These are phyloP conservation scores for Drosophila orena DNA, from an alignment of 1,140 invertebrate genomes.

Conservation along the genomic window DNA sequence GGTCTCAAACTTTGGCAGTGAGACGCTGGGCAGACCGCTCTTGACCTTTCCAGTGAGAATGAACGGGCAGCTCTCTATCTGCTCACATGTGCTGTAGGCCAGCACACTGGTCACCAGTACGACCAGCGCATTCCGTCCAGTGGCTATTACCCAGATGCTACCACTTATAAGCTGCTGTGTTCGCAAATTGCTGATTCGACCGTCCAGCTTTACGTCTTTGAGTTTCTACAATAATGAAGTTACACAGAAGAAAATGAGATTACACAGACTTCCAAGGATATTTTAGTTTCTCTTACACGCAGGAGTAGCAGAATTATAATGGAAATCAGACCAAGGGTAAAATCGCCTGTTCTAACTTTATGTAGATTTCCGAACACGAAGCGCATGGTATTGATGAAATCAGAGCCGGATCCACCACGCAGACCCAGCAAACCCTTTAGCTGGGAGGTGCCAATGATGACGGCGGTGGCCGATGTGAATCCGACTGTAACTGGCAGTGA, in stretches of 20 bases:
- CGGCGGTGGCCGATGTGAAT: constrained; percentile 96
- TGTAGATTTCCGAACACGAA: constrained; percentile 87
- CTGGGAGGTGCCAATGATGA: constrained; percentile 96
- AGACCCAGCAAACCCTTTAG: constrained; percentile 93
- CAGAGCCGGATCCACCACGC: constrained; percentile 87
- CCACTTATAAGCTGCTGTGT: constrained; percentile 85
- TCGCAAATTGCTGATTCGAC: constrained; percentile 39
- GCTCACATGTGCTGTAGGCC: constrained; percentile 86
- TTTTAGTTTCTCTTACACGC: constrained; percentile 86
- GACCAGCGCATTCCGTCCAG: constrained; percentile 91
- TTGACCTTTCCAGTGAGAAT: constrained; percentile 89
- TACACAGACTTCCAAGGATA: neutral
- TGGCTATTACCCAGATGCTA: constrained; percentile 90
- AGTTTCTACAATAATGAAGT: constrained; percentile 87
- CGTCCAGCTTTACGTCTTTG: constrained; percentile 87
- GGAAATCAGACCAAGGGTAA: constrained; percentile 88
- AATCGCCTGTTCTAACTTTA: constrained; percentile 87
- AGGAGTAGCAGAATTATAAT: constrained; percentile 88
- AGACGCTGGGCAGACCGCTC: constrained; percentile 87
- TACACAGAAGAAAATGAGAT: neutral
- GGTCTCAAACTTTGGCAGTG: constrained; percentile 88
- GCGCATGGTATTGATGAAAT: constrained; percentile 87
- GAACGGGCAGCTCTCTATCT: constrained; percentile 86
- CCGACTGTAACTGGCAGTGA: constrained; percentile 95
- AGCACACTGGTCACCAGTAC: constrained; percentile 88